Conservation (phyloP, 1,140 invertebrate species). For the Homalodisca vitripennis region DNA sequence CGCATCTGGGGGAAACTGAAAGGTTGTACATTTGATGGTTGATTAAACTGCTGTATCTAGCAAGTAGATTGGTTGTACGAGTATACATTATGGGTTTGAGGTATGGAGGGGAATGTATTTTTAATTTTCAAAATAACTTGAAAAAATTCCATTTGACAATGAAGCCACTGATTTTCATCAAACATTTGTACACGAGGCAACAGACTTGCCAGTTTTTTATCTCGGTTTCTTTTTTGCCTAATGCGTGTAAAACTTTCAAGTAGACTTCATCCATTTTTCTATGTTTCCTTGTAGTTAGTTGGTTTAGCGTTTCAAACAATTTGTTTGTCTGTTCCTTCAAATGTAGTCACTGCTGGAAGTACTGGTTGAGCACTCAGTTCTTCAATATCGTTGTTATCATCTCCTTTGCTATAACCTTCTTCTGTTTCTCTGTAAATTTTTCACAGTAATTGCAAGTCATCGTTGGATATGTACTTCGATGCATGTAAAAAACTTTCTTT, state of each 20-base stretch:
- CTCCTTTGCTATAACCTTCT: background rate
- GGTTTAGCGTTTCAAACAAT: background rate
- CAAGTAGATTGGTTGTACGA: background rate
- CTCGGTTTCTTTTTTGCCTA: background rate
- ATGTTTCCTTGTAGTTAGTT: background rate
- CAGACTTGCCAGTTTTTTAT: background rate
- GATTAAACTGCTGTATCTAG: background rate
- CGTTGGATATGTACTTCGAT: constrained; percentile 16
- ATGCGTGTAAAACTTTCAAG: background rate
- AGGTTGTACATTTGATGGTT: background rate
- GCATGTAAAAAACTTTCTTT: constrained; percentile 16
- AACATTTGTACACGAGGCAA: background rate
- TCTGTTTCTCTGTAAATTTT: constrained; percentile 5
- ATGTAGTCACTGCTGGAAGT: background rate
- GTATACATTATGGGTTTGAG: background rate
- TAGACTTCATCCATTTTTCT: constrained; percentile 5
- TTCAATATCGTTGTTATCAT: background rate
- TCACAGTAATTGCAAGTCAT: constrained; percentile 5
- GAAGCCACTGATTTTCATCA: constrained; percentile 4
- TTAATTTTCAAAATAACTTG: constrained; percentile 1
- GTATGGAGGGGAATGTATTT: background rate
- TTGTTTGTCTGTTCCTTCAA: background rate
- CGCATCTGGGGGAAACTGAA: background rate
- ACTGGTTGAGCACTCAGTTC: background rate
- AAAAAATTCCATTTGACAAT: background rate